phyloP scores from a whole-genome alignment of 30 jellyfish, hydroid and myxozoan species.

The Mastigias papua region DNA sequence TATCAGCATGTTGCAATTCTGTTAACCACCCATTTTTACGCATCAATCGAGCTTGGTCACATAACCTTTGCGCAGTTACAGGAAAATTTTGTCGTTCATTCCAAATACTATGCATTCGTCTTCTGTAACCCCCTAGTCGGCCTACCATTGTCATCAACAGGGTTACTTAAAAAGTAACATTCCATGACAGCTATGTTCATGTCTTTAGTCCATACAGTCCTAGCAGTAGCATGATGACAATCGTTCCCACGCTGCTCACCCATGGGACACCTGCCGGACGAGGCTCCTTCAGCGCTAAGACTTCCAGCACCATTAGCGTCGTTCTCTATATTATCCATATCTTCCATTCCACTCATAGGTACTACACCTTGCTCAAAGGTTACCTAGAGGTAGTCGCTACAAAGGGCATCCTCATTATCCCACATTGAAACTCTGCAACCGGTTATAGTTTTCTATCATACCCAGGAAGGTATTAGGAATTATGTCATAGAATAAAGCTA shows the following conservation, averaged over 20 bases:
- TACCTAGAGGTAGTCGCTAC: not conserved
- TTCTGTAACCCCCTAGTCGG: conserved; percentile 20
- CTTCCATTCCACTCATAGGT: conserved; percentile 34
- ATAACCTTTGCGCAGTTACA: conserved; percentile 9
- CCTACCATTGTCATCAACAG: not conserved
- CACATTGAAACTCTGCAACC: conserved; percentile 9
- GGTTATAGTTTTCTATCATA: not conserved
- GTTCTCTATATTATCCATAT: not conserved
- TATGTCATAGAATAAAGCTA: no score
- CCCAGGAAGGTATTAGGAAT: not conserved
- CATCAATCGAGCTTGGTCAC: conserved; percentile 36
- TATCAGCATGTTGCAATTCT: not conserved
- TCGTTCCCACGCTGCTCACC: conserved; percentile 54
- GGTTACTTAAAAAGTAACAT: not conserved
- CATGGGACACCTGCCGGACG: conserved; percentile 62
- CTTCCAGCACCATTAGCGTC: conserved; percentile 40
- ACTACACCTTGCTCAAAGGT: not conserved
- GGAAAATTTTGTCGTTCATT: not conserved
- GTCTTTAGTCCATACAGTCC: conserved; percentile 24
- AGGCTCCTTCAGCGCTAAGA: conserved; percentile 41
- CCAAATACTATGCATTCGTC: conserved; percentile 30
- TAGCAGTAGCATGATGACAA: conserved; percentile 45
- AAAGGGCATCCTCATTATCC: conserved; percentile 12
- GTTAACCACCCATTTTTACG: conserved; percentile 48
- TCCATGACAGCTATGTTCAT: conserved; percentile 19